A percentile compares a stretch with the other conserved stretches of the same genome.
phyloP scores from a whole-genome alignment of 2,113 vertebrate genomes.

The Hypomesus transpacificus region DNA sequence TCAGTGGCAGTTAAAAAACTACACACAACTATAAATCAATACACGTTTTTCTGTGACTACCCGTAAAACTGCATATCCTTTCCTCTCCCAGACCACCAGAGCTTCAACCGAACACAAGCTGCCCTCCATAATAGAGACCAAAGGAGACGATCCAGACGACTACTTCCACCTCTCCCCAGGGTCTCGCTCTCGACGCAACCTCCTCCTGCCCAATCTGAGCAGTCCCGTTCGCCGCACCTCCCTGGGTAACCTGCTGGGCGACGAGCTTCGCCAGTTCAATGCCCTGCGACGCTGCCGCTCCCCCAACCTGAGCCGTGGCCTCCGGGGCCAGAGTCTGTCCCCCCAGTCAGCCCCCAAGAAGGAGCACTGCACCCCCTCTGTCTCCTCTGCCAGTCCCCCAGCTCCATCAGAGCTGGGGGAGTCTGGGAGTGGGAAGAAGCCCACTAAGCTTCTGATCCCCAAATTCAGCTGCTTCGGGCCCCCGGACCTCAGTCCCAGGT shows the following conservation, averaged over 20 bases:
- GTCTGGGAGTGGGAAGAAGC: slow-evolving; percentile 54
- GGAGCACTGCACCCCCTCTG: slow-evolving; percentile 31
- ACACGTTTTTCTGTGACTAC: background rate
- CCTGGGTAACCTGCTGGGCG: slow-evolving; percentile 83
- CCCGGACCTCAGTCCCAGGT: slow-evolving; percentile 90
- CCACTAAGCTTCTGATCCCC: slow-evolving; percentile 83
- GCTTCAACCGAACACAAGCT: slow-evolving; percentile 75
- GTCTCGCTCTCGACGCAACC: slow-evolving; percentile 70
- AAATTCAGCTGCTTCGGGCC: slow-evolving; percentile 75
- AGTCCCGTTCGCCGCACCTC: slow-evolving; percentile 76
- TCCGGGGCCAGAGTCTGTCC: slow-evolving; percentile 66
- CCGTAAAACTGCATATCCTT: background rate
- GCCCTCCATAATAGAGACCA: slow-evolving; percentile 79
- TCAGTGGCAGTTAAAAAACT: no score
- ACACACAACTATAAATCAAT: no score
- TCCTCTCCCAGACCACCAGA: slow-evolving; percentile 51
- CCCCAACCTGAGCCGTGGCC: slow-evolving; percentile 70
- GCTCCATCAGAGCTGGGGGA: slow-evolving; percentile 30
- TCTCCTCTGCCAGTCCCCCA: background rate
- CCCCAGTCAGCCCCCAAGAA: slow-evolving; percentile 60
- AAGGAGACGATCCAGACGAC: slow-evolving; percentile 64
- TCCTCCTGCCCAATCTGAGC: slow-evolving; percentile 80
- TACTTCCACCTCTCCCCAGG: slow-evolving; percentile 70
- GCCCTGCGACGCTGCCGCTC: slow-evolving; percentile 77
- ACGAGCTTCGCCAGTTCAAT: slow-evolving; percentile 83